These are phyloP conservation scores for Hylyphantes graminicola DNA, from an alignment of 1,140 invertebrate species.

Conservation along the genomic window DNA sequence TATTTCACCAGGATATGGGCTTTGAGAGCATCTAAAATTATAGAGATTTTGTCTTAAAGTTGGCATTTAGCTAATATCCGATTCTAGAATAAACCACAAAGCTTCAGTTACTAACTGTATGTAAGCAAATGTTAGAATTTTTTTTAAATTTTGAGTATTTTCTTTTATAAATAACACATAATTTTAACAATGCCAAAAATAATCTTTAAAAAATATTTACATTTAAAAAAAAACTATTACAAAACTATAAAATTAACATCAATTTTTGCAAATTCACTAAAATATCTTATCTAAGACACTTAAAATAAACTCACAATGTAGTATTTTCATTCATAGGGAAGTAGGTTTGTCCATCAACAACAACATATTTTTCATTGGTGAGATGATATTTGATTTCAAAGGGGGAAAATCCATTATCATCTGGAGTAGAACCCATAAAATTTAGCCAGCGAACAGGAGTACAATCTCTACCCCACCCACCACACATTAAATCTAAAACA, in stretches of 20 bases:
- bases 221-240: no score
- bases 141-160: no score
- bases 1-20: constrained; percentile 62
- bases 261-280: no score
- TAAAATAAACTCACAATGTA: constrained; percentile 35
- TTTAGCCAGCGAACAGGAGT: constrained; percentile 56
- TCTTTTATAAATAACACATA: no score
- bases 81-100: no score
- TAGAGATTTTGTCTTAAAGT: no score
- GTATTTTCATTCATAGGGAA: constrained; percentile 56
- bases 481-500: constrained; percentile 62
- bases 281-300: not conserved
- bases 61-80: no score
- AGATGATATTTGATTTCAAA: constrained; percentile 62
- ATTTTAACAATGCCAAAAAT: no score
- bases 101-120: no score
- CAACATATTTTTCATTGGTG: not conserved
- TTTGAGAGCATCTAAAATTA: constrained; percentile 52
- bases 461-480: constrained; percentile 59
- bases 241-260: no score
- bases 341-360: constrained; percentile 28
- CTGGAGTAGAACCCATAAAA: constrained; percentile 63
- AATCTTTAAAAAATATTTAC: no score
- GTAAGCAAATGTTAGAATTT: no score
- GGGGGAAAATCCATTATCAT: constrained; percentile 61